Percentiles rank a stretch among this genome's conserved stretches.
Conservation (phyloP, 1,140 invertebrate genomes). For the Brachionus koreanus region DNA sequence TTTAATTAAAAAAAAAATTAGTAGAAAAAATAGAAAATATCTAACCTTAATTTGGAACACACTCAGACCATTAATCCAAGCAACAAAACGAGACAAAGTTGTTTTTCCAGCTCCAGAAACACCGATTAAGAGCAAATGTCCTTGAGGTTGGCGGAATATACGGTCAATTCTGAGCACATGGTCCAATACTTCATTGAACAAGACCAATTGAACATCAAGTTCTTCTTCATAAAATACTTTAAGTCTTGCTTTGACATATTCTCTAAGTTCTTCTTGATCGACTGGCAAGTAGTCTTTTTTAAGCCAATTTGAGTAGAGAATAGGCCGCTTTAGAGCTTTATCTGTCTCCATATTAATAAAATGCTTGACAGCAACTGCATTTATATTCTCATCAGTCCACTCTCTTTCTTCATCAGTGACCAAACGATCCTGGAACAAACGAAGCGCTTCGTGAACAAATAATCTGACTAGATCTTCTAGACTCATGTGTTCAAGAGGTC, state of each 20-base stretch:
- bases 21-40: no score
- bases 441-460: conserved; percentile 95
- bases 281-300: conserved; percentile 97
- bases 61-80: conserved; percentile 98
- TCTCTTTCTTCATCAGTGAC: conserved; percentile 87
- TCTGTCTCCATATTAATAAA: conserved; percentile 86
- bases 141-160: conserved; percentile 95
- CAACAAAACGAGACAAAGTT: conserved; percentile 94
- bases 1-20: no score
- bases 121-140: conserved; percentile 61
- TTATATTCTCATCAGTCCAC: conserved; percentile 98
- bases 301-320: conserved; percentile 97
- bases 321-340: conserved; percentile 79
- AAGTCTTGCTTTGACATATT: conserved; percentile 91
- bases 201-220: conserved; percentile 90
- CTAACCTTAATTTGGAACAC: conserved; percentile 86
- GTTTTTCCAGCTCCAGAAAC: conserved; percentile 98
- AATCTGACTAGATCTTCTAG: conserved; percentile 90
- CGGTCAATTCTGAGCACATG: conserved; percentile 96
- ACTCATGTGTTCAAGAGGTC: conserved; percentile 79
- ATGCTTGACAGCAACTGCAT: conserved; percentile 85
- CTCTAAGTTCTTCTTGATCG: conserved; percentile 83
- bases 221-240: conserved; percentile 99
- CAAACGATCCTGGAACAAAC: conserved; percentile 86
- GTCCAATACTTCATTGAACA: conserved; percentile 97